Base-by-base conservation (phyloP, 2,888 invertebrate genomes). In the Polymixis lichenea region DNA sequence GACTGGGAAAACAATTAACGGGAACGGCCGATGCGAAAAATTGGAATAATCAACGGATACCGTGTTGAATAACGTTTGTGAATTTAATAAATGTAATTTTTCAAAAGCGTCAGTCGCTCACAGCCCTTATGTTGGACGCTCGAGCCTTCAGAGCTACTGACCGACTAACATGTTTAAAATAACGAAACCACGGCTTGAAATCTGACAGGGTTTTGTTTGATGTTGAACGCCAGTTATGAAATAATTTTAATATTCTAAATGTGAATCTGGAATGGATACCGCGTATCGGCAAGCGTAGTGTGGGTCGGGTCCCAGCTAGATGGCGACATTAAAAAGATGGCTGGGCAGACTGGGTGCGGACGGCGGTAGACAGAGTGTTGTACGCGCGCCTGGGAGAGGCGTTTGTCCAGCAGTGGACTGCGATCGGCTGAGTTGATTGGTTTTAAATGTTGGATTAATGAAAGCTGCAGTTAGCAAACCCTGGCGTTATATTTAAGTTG, bases 1-100 rank as follows among this genome's bases (percentile, higher is more conserved):
- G 93, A 92, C 93, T 92, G 92, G 89, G 93, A 94, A 95, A 95
- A 95, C 95, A 95, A 95, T 95, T 95, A 95, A 93, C 94, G 91
- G 81, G 91, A 90, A 83, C 91, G 89, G 87, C 83, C 91, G 92
- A 93, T 92, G 93, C 91, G 94, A 93, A 95, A 95, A 95, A 95
- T 94, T 94, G 93, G 92, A 94, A 94, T 94, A 95, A 95, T 95
- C 93, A 93, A 93, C 93, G 91, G 89, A 90, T 89, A 88, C 89
- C 90, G 89, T 89, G 91, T 90, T 91, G 91, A 91, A 91, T 91
- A 92, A 91, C 90, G 89, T 89, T 90, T 85, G 78, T 68, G 90
- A 93, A 92, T 93, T 91, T 91, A 91, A 92, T 94, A 91, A 93
- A 94, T 92, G 92, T 93, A 92, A 93, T 94, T 92, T 93, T 92